Conservation (phyloP, 2,113 vertebrate species). For the Engystomops pustulosus region DNA sequence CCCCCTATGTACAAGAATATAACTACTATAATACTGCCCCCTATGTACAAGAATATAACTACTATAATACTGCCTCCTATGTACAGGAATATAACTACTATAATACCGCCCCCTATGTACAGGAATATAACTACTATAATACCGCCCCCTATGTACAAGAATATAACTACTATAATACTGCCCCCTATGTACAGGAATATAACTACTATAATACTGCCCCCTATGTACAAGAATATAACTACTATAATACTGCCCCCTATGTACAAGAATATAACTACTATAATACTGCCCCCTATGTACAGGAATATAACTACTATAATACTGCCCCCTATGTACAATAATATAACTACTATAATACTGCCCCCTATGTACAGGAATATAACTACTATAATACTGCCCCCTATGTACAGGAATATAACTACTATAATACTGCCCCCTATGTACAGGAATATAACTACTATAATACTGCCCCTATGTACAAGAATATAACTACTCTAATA, state of each 20-base stretch:
- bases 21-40: not conserved
- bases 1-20: not conserved
- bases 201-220: too few species aligned
- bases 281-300: not conserved
- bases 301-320: constrained; percentile 6
- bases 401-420: not conserved
- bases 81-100: not conserved
- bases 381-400: not conserved
- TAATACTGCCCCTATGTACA: too few species aligned
- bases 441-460: too few species aligned
- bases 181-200: too few species aligned
- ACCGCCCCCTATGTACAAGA: not conserved
- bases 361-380: not conserved
- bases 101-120: not conserved
- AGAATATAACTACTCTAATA: not conserved
- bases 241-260: too few species aligned
- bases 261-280: constrained; percentile 12
- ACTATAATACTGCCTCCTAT: too few species aligned
- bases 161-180: constrained; percentile 1
- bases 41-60: too few species aligned
- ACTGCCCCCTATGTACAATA: too few species aligned
- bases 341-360: constrained; percentile 13
- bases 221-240: too few species aligned
- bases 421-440: not conserved
- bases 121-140: too few species aligned